A percentile compares a stretch with the other conserved stretches of the same genome.
Conservation (phyloP, 1,140 invertebrate species). For the Drosophila setifemur region DNA sequence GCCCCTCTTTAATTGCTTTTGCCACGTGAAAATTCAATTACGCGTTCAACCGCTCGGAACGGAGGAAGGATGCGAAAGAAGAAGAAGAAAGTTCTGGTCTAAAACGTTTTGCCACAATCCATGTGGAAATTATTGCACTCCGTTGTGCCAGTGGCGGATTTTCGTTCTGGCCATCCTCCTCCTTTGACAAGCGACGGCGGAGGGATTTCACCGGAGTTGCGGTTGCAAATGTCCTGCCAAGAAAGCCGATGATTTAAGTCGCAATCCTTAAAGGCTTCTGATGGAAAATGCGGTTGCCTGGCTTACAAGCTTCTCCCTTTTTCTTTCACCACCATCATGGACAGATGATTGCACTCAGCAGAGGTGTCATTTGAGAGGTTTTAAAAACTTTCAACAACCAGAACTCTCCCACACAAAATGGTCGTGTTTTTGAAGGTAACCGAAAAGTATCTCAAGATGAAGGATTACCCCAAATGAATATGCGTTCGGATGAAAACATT, state of each 20-base stretch:
- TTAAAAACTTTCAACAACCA: no score
- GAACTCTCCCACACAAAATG: no score
- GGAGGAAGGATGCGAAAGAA: background rate
- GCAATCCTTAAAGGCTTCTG: constrained; percentile 10
- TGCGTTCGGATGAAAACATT: no score
- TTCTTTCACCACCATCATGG: background rate
- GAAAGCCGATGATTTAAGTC: constrained; percentile 17
- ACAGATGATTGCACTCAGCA: background rate
- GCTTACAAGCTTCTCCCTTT: background rate
- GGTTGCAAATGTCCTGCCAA: constrained; percentile 11
- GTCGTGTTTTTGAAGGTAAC: no score
- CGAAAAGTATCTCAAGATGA: no score
- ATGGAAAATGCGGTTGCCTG: background rate
- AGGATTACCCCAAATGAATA: no score
- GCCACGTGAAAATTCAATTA: constrained; percentile 67
- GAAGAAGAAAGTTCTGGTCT: background rate
- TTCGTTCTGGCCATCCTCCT: constrained; percentile 25
- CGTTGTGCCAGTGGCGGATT: constrained; percentile 29
- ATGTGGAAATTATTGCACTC: constrained; percentile 52
- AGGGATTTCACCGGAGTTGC: constrained; percentile 11
- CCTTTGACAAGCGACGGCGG: constrained; percentile 1
- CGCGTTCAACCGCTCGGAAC: constrained; percentile 14
- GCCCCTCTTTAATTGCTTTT: constrained; percentile 65
- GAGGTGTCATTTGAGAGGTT: no score
- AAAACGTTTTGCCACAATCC: constrained; percentile 34